phyloP scores from a whole-genome alignment of 2,113 vertebrate species.

The Aptenodytes forsteri region DNA sequence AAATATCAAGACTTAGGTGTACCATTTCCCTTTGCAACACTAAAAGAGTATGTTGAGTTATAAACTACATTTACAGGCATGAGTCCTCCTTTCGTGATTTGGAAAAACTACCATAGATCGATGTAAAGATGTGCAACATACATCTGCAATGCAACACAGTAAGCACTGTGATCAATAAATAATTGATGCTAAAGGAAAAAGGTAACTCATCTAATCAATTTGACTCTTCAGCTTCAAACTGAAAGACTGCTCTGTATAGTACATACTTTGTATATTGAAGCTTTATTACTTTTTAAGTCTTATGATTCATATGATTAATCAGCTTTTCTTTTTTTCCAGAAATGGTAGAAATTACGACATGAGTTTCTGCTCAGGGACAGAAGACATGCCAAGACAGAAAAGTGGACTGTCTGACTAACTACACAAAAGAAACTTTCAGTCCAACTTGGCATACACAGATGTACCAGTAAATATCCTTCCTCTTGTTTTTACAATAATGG shows the following conservation, averaged over 20 bases:
- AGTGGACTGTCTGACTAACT: background rate
- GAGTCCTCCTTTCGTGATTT: background rate
- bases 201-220: background rate
- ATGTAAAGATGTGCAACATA: background rate
- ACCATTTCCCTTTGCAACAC: background rate
- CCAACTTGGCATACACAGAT: background rate
- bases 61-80: background rate
- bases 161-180: background rate
- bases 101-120: background rate
- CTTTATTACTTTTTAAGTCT: conserved; percentile 34
- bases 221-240: background rate
- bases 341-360: conserved; percentile 46
- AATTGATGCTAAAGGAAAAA: background rate
- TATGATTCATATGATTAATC: conserved; percentile 42
- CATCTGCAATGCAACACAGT: background rate
- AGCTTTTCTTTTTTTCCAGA: conserved; percentile 32
- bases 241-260: background rate
- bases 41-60: background rate
- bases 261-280: background rate
- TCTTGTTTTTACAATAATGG: background rate
- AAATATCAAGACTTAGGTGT: background rate
- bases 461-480: background rate
- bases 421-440: conserved; percentile 1
- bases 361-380: conserved; percentile 3
- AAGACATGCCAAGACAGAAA: background rate